Percentiles rank a stretch among this genome's conserved stretches.
Evolutionary conservation across 1,140 invertebrate species (phyloP).

Genomic region (Vollenhovia emeryi): DNA sequence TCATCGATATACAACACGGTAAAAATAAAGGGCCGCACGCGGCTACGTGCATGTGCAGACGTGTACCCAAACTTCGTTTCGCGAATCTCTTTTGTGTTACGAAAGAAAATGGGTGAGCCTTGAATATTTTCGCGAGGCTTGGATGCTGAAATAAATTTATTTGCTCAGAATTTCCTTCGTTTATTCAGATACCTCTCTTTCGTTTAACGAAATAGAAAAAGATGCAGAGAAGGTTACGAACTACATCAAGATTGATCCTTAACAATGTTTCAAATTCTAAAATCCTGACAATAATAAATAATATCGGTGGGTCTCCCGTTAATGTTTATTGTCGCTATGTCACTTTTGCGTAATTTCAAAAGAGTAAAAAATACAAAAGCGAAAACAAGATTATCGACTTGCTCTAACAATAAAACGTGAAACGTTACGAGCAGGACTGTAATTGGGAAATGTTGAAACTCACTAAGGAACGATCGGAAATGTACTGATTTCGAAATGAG

Average conservation of each 20-base stretch:
- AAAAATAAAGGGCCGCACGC: slow-evolving; percentile 64
- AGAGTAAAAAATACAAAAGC: neutral
- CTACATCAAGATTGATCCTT: neutral
- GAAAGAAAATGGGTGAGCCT: neutral
- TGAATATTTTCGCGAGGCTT: slow-evolving; percentile 17
- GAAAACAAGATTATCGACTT: neutral
- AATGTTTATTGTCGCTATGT: neutral
- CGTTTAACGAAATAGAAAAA: neutral
- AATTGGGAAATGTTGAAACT: slow-evolving; percentile 2
- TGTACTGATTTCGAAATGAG: slow-evolving; percentile 39
- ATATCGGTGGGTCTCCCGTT: neutral
- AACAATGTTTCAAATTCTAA: neutral
- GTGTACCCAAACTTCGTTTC: slow-evolving; percentile 29
- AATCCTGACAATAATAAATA: slow-evolving; percentile 3
- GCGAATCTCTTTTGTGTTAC: slow-evolving; percentile 33
- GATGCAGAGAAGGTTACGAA: neutral
- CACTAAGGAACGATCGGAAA: neutral
- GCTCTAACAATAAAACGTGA: neutral
- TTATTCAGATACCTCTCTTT: neutral
- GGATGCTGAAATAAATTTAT: slow-evolving; percentile 3
- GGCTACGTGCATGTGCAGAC: slow-evolving; percentile 13
- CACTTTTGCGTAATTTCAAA: neutral
- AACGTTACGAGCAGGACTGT: neutral
- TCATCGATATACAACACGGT: slow-evolving; percentile 64
- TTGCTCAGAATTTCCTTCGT: neutral